phyloP scores from a whole-genome alignment of 2,113 vertebrate species.

The Peromyscus leucopus region DNA sequence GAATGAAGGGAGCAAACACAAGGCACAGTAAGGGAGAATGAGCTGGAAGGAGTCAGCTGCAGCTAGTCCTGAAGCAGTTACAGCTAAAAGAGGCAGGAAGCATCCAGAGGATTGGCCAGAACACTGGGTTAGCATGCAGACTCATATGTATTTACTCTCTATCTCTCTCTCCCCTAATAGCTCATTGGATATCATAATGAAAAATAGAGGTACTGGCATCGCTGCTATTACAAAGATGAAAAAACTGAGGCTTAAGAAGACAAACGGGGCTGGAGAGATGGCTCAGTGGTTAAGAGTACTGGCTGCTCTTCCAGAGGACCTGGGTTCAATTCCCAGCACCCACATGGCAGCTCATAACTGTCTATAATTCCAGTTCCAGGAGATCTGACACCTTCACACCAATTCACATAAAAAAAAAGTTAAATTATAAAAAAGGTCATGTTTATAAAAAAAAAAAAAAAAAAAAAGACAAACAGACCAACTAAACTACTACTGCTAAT shows the following conservation, averaged over 20 bases:
- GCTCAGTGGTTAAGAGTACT: too few relatives aligned
- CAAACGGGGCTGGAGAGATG: neutral
- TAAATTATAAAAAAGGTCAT: too few relatives aligned
- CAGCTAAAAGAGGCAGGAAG: neutral
- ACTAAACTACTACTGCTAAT: conserved; percentile 25
- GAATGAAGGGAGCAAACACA: conserved; percentile 42
- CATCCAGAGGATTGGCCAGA: neutral
- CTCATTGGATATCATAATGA: neutral
- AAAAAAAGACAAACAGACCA: neutral
- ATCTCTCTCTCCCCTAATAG: neutral
- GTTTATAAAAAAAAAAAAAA: neutral
- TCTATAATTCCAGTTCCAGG: too few relatives aligned
- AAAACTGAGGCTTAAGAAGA: neutral
- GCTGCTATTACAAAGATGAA: neutral
- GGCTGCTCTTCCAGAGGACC: too few relatives aligned
- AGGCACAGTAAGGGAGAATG: neutral
- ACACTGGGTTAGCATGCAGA: neutral
- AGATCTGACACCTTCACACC: too few relatives aligned
- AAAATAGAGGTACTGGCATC: neutral
- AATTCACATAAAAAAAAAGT: too few relatives aligned
- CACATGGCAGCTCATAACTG: too few relatives aligned
- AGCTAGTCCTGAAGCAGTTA: neutral
- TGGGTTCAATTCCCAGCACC: too few relatives aligned
- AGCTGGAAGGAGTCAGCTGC: conserved; percentile 9
- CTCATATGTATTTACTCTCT: neutral